Evolutionary conservation across 2,113 vertebrate genomes (phyloP).

Genomic region (Microtus pennsylvanicus): DNA sequence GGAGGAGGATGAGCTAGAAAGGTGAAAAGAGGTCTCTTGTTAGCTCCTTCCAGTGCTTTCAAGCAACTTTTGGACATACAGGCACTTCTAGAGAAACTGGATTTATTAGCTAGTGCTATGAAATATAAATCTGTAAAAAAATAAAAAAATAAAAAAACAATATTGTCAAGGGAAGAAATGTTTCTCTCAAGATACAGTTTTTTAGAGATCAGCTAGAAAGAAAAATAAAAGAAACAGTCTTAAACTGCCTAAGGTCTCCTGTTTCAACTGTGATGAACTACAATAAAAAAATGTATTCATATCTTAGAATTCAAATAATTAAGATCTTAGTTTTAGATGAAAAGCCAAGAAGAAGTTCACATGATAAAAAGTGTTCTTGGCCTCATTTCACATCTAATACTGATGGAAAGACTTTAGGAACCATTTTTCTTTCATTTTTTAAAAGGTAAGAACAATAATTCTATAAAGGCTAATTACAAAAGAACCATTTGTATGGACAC

Average conservation of each 20-base stretch:
- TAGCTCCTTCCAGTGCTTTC: slow-evolving; percentile 84
- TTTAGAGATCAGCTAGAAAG: slow-evolving; percentile 78
- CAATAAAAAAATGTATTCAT: slow-evolving; percentile 61
- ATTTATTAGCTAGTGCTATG: slow-evolving; percentile 68
- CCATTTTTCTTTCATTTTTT: slow-evolving; percentile 64
- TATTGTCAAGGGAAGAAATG: slow-evolving; percentile 73
- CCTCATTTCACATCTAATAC: slow-evolving; percentile 58
- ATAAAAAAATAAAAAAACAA: slow-evolving; percentile 42
- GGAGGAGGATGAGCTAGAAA: slow-evolving; percentile 79
- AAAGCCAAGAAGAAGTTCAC: slow-evolving; percentile 80
- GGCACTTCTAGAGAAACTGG: slow-evolving; percentile 86
- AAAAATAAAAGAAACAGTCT: slow-evolving; percentile 67
- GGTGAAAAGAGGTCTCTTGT: slow-evolving; percentile 86
- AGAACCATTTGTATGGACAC: slow-evolving; percentile 79
- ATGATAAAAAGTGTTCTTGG: slow-evolving; percentile 69
- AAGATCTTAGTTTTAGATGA: slow-evolving; percentile 70
- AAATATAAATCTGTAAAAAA: slow-evolving; percentile 78
- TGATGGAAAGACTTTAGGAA: slow-evolving; percentile 67
- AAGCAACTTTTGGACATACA: slow-evolving; percentile 85
- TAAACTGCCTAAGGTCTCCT: slow-evolving; percentile 73
- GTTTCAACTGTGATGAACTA: slow-evolving; percentile 73
- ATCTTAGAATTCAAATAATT: slow-evolving; percentile 73
- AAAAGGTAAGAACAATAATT: slow-evolving; percentile 77
- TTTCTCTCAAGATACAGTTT: slow-evolving; percentile 83
- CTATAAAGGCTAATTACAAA: slow-evolving; percentile 82